A percentile compares a stretch with the other conserved stretches of the same genome.
These are phyloP conservation scores for Chiloscyllium punctatum DNA, from an alignment of 2,797 vertebrate species.

Conservation along the genomic window DNA sequence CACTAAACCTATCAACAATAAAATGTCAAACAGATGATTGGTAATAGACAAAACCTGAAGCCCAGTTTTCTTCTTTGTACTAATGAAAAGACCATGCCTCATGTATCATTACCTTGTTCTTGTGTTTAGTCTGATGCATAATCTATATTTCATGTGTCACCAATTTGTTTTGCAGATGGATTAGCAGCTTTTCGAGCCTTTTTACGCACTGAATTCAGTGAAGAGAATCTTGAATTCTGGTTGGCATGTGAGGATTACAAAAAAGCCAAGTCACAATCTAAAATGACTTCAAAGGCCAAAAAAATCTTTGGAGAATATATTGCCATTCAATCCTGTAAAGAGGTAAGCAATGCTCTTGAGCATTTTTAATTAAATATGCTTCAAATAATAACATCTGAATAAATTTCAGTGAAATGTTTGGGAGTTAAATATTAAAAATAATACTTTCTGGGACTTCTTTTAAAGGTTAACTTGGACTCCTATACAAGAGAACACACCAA, in stretches of 20 bases:
- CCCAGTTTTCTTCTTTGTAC: neutral
- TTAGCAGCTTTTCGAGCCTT: conserved; percentile 90
- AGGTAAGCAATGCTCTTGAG: conserved; percentile 64
- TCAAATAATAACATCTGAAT: conserved; percentile 16
- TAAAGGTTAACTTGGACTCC: conserved; percentile 89
- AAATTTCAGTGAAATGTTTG: neutral
- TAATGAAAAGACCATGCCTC: neutral
- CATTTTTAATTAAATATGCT: neutral
- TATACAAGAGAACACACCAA: conserved; percentile 92
- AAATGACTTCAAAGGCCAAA: conserved; percentile 92
- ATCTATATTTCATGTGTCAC: neutral
- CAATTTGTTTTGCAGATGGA: conserved; percentile 65
- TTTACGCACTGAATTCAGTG: conserved; percentile 92
- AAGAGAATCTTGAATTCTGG: conserved; percentile 99
- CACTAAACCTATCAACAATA: neutral
- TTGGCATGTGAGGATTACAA: conserved; percentile 95
- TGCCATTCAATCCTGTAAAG: conserved; percentile 95
- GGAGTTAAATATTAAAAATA: neutral
- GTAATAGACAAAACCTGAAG: neutral
- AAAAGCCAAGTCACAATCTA: conserved; percentile 92
- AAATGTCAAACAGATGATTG: neutral
- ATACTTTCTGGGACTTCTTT: neutral
- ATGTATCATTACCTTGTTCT: neutral
- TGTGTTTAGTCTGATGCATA: neutral
- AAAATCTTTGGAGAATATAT: conserved; percentile 94